Evolutionary conservation across 2,113 vertebrate genomes (phyloP).

Genomic region (Lonchura striata): DNA sequence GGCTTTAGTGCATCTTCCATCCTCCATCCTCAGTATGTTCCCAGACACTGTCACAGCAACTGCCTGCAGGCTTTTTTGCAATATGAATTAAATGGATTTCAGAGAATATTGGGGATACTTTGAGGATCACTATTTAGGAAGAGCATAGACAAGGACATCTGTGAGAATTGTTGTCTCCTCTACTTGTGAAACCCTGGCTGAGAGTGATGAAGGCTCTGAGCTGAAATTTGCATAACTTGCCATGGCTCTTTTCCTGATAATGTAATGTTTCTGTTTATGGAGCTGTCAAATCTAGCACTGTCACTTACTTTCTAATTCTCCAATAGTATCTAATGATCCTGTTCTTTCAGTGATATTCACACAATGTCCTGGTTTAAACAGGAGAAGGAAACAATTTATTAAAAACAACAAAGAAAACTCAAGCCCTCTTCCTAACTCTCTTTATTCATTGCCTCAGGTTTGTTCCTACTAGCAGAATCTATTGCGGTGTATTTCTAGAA

Average conservation of each 20-base stretch:
- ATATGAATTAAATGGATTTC: not conserved
- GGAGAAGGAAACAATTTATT: not conserved
- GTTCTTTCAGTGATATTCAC: not conserved
- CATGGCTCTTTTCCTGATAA: not conserved
- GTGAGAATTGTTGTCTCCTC: not conserved
- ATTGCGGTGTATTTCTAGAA: not conserved
- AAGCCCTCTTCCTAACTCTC: not conserved
- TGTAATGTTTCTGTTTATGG: not conserved
- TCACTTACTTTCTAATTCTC: not conserved
- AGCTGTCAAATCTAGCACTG: not conserved
- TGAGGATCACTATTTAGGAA: not conserved
- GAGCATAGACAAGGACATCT: not conserved
- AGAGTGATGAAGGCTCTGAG: not conserved
- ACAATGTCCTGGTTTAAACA: not conserved
- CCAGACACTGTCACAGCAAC: not conserved
- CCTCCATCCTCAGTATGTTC: not conserved
- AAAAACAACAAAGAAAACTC: not conserved
- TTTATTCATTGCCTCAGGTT: not conserved
- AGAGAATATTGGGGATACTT: not conserved
- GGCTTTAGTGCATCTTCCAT: not conserved
- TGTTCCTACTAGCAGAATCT: not conserved
- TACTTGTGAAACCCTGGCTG: rapidly evolving
- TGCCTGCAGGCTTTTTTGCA: not conserved
- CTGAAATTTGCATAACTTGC: not conserved
- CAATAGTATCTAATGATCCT: not conserved